Conservation (phyloP, 2,888 invertebrate genomes). For the Girardia tigrina region DNA sequence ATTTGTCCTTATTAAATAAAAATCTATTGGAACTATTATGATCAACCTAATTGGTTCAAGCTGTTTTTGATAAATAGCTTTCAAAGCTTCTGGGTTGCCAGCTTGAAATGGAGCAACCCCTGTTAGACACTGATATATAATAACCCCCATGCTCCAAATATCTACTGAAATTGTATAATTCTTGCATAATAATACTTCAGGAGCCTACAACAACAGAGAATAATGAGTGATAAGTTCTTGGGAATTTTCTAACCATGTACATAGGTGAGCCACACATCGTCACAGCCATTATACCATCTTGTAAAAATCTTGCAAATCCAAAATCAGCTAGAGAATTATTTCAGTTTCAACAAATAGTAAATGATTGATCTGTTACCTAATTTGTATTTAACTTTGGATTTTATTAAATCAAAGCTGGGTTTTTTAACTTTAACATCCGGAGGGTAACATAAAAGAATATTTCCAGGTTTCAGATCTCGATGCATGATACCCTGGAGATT, state of each 20-base stretch:
- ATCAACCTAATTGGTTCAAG: conserved; percentile 53
- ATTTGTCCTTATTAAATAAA: no score
- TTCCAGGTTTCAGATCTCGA: conserved; percentile 95
- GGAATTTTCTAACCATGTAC: conserved; percentile 78
- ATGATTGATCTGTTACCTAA: conserved; percentile 17
- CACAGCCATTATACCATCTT: conserved; percentile 98
- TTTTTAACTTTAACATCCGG: conserved; percentile 48
- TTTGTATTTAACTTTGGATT: conserved; percentile 21
- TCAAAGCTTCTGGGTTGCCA: conserved; percentile 86
- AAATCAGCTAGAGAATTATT: conserved; percentile 66
- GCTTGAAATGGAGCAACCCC: conserved; percentile 97
- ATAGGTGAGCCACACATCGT: conserved; percentile 97
- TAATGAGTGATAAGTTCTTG: no score
- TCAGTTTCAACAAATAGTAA: not conserved
- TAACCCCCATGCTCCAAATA: conserved; percentile 95
- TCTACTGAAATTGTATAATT: conserved; percentile 98
- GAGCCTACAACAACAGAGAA: no score
- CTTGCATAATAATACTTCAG: conserved; percentile 95
- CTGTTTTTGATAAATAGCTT: conserved; percentile 77
- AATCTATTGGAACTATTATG: no score
- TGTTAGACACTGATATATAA: conserved; percentile 91
- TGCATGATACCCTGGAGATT: conserved; percentile 95
- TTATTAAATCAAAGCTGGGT: not conserved
- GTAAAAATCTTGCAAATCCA: conserved; percentile 91
- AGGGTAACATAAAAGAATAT: conserved; percentile 80